A percentile compares a stretch with the other conserved stretches of the same genome.
Evolutionary conservation across 1,140 invertebrate genomes (phyloP).

Genomic region (Oryzaephilus surinamensis): DNA sequence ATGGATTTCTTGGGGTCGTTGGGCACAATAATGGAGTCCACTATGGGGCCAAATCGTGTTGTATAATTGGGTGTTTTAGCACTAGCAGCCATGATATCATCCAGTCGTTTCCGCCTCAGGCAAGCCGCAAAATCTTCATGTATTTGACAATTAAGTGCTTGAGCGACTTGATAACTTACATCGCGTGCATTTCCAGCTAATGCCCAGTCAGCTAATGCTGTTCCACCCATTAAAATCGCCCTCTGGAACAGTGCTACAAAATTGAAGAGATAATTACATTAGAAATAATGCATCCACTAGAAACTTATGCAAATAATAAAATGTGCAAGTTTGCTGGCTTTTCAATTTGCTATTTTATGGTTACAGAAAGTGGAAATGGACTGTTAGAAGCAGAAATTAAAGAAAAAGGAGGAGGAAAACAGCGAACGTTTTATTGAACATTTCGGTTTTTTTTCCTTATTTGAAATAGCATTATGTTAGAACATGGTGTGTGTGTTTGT

Average conservation of each 20-base stretch:
- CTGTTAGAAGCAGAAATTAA: too few species aligned
- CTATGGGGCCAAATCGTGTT: slow-evolving; percentile 66
- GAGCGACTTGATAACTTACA: slow-evolving; percentile 70
- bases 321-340: too few species aligned
- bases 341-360: too few species aligned
- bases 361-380: too few species aligned
- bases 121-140: slow-evolving; percentile 45
- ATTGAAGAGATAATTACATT: slow-evolving; percentile 4
- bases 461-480: too few species aligned
- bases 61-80: slow-evolving; percentile 51
- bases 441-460: too few species aligned
- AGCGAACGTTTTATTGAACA: too few species aligned
- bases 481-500: too few species aligned
- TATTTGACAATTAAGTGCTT: slow-evolving; percentile 62
- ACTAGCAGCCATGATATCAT: slow-evolving; percentile 62
- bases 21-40: slow-evolving; percentile 74
- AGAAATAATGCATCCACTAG: too few species aligned
- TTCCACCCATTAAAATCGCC: slow-evolving; percentile 89
- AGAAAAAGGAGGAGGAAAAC: too few species aligned
- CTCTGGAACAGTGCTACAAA: slow-evolving; percentile 75
- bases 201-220: slow-evolving; percentile 82
- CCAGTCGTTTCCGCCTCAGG: slow-evolving; percentile 49
- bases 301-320: too few species aligned
- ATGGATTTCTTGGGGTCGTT: slow-evolving; percentile 64
- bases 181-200: slow-evolving; percentile 68